A percentile compares a stretch with the other conserved stretches of the same genome.
These are phyloP conservation scores for Blastomussa wellsi DNA, from an alignment of 92 coral and sea anemone genomes.

Conservation along the genomic window DNA sequence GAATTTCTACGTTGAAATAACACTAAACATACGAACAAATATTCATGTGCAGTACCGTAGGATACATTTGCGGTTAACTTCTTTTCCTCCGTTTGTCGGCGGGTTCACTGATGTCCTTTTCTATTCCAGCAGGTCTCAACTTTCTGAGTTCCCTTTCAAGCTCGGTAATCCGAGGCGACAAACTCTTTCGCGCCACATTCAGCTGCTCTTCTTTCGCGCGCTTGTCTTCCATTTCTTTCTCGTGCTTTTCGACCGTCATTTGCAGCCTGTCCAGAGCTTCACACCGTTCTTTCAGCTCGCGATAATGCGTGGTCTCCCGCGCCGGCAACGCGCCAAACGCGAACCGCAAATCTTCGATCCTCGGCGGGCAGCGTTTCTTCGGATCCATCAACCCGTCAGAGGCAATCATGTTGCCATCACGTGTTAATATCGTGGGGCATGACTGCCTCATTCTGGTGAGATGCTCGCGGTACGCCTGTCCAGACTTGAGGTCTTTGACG, in stretches of 20 bases:
- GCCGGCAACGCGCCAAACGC: conserved; percentile 80
- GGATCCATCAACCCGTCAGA: conserved; percentile 91
- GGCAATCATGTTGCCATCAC: conserved; percentile 88
- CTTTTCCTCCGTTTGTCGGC: conserved; percentile 72
- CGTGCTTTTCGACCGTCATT: conserved; percentile 47
- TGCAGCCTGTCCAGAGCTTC: conserved; percentile 49
- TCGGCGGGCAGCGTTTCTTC: conserved; percentile 65
- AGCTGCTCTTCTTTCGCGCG: conserved; percentile 56
- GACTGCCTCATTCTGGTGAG: conserved; percentile 69
- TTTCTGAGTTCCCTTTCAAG: conserved; percentile 78
- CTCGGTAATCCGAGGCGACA: conserved; percentile 65
- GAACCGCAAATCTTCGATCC: conserved; percentile 56
- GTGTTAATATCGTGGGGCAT: conserved; percentile 81
- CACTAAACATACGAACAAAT: not conserved
- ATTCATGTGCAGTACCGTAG: not conserved
- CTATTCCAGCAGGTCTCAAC: conserved; percentile 53
- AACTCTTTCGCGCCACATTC: conserved; percentile 33
- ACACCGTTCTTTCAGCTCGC: conserved; percentile 43
- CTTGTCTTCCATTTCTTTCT: conserved; percentile 32
- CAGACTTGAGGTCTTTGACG: conserved; percentile 74
- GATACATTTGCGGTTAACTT: conserved; percentile 11
- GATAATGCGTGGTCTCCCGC: conserved; percentile 48
- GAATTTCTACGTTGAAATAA: not conserved
- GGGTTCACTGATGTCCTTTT: conserved; percentile 59
- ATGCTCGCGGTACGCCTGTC: conserved; percentile 82